Conservation (phyloP, 2,113 vertebrate genomes). For the Pseudopodoces humilis region DNA sequence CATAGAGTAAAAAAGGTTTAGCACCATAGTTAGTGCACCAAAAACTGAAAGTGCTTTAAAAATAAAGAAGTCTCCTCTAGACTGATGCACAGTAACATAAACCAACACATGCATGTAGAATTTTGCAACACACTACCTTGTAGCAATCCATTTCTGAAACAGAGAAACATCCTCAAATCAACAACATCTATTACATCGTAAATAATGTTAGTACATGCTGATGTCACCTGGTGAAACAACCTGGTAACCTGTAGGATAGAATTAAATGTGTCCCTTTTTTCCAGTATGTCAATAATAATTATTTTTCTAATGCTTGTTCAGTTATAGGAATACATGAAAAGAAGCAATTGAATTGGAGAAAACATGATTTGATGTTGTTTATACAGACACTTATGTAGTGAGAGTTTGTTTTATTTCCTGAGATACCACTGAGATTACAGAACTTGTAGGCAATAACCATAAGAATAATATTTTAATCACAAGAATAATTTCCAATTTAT, state of each 20-base stretch:
- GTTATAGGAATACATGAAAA: slow-evolving; percentile 34
- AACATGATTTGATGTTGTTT: slow-evolving; percentile 23
- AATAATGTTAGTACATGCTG: slow-evolving; percentile 18
- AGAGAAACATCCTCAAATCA: slow-evolving; percentile 19
- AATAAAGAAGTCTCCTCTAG: neutral
- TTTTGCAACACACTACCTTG: neutral
- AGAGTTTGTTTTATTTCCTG: slow-evolving; percentile 13
- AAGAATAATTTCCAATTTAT: slow-evolving; percentile 2
- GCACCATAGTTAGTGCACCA: neutral
- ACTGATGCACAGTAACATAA: neutral
- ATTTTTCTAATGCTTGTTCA: slow-evolving; percentile 29
- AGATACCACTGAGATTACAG: neutral
- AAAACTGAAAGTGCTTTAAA: slow-evolving; percentile 10
- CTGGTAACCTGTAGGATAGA: neutral
- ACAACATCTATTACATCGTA: slow-evolving; percentile 22
- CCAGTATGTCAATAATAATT: slow-evolving; percentile 26
- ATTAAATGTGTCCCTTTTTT: neutral
- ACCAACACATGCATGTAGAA: neutral
- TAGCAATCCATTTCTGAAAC: slow-evolving; percentile 27
- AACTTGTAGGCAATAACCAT: neutral
- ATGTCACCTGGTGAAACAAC: neutral
- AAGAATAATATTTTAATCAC: neutral
- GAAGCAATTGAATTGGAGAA: neutral
- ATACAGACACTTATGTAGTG: neutral
- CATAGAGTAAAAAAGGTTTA: neutral